A percentile compares a stretch with the other conserved stretches of the same genome.
phyloP scores from a whole-genome alignment of 2,888 invertebrate genomes.

The Ligdia adustata region DNA sequence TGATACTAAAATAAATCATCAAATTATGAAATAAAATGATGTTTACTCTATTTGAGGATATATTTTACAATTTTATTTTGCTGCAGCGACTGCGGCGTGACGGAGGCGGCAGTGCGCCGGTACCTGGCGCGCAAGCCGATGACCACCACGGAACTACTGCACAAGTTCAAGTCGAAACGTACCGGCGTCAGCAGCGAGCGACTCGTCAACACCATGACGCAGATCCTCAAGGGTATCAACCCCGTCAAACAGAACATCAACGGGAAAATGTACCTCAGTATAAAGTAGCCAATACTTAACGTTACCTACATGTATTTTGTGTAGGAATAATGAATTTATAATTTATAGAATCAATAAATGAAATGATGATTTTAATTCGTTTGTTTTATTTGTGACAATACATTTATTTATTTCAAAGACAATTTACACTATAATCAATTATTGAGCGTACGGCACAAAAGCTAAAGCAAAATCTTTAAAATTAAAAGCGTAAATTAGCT shows the following conservation, averaged over 20 bases:
- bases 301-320: too few species aligned
- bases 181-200: slow-evolving; percentile 95
- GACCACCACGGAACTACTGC: slow-evolving; percentile 97
- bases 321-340: neutral
- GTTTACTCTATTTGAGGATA: too few species aligned
- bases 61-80: too few species aligned
- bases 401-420: too few species aligned
- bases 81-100: slow-evolving; percentile 93
- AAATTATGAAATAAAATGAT: too few species aligned
- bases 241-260: slow-evolving; percentile 96
- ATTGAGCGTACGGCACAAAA: too few species aligned
- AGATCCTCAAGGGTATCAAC: slow-evolving; percentile 97
- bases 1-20: too few species aligned
- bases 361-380: slow-evolving; percentile 11
- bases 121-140: slow-evolving; percentile 98
- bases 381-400: neutral
- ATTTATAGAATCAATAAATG: slow-evolving; percentile 11
- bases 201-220: slow-evolving; percentile 96
- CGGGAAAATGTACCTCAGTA: slow-evolving; percentile 96
- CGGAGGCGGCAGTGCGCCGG: slow-evolving; percentile 96
- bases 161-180: slow-evolving; percentile 97
- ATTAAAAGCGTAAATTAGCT: too few species aligned
- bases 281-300: slow-evolving; percentile 85
- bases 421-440: too few species aligned
- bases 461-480: too few species aligned